Percentiles rank a stretch among this genome's conserved stretches.
Evolutionary conservation across 2,113 vertebrate species (phyloP).

Genomic region (Opisthocomus hoazin): DNA sequence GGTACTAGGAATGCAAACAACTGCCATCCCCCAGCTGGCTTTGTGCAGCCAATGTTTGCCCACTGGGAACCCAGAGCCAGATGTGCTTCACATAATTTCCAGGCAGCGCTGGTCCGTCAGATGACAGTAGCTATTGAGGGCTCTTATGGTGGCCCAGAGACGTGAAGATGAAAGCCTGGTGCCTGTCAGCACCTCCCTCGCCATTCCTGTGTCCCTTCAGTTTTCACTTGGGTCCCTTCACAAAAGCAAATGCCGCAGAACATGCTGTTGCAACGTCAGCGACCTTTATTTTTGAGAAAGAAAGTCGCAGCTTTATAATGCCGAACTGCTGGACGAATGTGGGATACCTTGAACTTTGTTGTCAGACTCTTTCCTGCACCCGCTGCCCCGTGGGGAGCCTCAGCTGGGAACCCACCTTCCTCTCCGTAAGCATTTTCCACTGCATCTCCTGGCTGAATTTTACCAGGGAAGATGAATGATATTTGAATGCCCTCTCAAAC

Average conservation of each 20-base stretch:
- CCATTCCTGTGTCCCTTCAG: constrained; percentile 7
- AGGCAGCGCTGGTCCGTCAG: constrained; percentile 43
- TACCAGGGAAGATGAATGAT: background rate
- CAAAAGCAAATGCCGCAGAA: constrained; percentile 23
- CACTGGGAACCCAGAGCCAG: background rate
- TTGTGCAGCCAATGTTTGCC: constrained; percentile 27
- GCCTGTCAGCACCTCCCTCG: constrained; percentile 43
- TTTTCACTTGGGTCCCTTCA: constrained; percentile 17
- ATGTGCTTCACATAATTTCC: constrained; percentile 52
- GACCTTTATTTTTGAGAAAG: background rate
- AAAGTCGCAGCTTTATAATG: background rate
- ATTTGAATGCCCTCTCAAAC: background rate
- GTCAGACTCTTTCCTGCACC: background rate
- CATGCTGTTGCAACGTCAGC: background rate
- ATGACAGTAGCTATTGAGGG: constrained; percentile 56
- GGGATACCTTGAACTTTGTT: background rate
- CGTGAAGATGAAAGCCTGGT: constrained; percentile 37
- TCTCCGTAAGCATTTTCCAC: background rate
- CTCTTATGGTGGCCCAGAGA: constrained; percentile 48
- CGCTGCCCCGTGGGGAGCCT: background rate
- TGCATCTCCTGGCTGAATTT: background rate
- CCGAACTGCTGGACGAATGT: background rate
- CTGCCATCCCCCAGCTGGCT: background rate
- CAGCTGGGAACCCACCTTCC: background rate
- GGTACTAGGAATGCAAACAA: constrained; percentile 13